Conservation (phyloP, 1,140 invertebrate species). For the Drosophila teissieri region DNA sequence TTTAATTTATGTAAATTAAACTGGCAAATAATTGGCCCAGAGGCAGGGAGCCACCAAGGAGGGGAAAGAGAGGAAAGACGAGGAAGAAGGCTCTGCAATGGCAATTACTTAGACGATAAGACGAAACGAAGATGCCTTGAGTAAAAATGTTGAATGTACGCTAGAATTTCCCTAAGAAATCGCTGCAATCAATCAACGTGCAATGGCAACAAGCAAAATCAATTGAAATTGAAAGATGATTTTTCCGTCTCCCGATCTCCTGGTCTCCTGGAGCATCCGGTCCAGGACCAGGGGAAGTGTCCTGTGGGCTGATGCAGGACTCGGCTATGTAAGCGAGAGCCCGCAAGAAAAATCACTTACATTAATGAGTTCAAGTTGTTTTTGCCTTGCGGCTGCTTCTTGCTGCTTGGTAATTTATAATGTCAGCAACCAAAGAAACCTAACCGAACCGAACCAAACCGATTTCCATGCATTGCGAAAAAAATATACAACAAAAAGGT, state of each 20-base stretch:
- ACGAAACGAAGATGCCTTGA: slow-evolving; percentile 43
- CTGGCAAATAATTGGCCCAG: slow-evolving; percentile 63
- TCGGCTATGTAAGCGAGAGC: slow-evolving; percentile 47
- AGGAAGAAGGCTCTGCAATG: slow-evolving; percentile 26
- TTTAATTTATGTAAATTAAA: slow-evolving; percentile 78
- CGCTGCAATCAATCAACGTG: slow-evolving; percentile 78
- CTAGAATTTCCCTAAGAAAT: slow-evolving; percentile 78
- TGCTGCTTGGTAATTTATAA: slow-evolving; percentile 76
- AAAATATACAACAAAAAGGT: neutral
- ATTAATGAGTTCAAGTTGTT: slow-evolving; percentile 82
- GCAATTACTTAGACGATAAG: slow-evolving; percentile 77
- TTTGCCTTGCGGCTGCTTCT: slow-evolving; percentile 62
- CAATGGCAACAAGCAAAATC: slow-evolving; percentile 80
- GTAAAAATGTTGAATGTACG: slow-evolving; percentile 46
- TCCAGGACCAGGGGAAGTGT: neutral
- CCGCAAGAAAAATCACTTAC: slow-evolving; percentile 82
- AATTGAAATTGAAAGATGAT: slow-evolving; percentile 83
- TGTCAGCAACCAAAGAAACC: slow-evolving; percentile 68
- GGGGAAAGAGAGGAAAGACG: neutral
- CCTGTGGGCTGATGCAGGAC: neutral
- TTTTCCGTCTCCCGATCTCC: slow-evolving; percentile 34
- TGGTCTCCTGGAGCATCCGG: neutral
- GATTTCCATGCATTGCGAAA: slow-evolving; percentile 15
- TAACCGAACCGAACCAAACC: slow-evolving; percentile 28
- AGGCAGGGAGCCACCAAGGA: neutral